phyloP scores from a whole-genome alignment of 2,888 invertebrate species.

The Sesia apiformis region DNA sequence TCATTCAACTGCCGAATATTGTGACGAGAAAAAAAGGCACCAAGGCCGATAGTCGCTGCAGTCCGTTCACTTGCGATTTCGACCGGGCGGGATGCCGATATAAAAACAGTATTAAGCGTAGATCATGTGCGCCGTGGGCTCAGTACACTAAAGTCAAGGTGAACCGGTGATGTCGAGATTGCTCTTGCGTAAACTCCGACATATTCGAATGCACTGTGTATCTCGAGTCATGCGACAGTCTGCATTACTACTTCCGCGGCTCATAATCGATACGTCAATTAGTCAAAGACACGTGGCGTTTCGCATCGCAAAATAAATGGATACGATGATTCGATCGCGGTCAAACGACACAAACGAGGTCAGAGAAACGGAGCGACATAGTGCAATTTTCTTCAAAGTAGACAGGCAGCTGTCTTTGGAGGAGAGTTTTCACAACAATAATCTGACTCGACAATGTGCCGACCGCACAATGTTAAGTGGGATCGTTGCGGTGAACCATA shows the following conservation, averaged over 20 bases:
- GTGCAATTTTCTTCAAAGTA: constrained; percentile 27
- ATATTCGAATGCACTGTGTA: constrained; percentile 4
- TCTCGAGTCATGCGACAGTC: constrained; percentile 2
- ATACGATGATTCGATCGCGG: constrained; percentile 21
- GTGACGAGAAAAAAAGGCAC: constrained; percentile 46
- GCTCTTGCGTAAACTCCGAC: background rate
- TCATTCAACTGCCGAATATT: constrained; percentile 51
- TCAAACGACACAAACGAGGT: constrained; percentile 20
- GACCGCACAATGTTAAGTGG: constrained; percentile 15
- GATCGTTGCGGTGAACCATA: constrained; percentile 24
- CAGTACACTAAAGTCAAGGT: constrained; percentile 57
- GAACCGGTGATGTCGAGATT: constrained; percentile 27
- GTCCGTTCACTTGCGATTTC: constrained; percentile 68
- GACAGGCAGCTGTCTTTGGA: constrained; percentile 21
- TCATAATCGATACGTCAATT: constrained; percentile 31
- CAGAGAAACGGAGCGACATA: constrained; percentile 27
- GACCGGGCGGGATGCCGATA: constrained; percentile 32
- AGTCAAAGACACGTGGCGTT: constrained; percentile 41
- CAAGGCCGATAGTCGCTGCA: constrained; percentile 52
- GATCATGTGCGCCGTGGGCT: constrained; percentile 11
- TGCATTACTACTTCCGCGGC: constrained; percentile 9
- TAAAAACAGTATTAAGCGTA: constrained; percentile 22
- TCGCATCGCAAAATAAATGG: constrained; percentile 26
- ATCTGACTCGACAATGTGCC: constrained; percentile 30
- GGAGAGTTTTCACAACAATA: constrained; percentile 30